Base-by-base conservation (phyloP, 2,888 invertebrate species). In the Buathra laborator region DNA sequence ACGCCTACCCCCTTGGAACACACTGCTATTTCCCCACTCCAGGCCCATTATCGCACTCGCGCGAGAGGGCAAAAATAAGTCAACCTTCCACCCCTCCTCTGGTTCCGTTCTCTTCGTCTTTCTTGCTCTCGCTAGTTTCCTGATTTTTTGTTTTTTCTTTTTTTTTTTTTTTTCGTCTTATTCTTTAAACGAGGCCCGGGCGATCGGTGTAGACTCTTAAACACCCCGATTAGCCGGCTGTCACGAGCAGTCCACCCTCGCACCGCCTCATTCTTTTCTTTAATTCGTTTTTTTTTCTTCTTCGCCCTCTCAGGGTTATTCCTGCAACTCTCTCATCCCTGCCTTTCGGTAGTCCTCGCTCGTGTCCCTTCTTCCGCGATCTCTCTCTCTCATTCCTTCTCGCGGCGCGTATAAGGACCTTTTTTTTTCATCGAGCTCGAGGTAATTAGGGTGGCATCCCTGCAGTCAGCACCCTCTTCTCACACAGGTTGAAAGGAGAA, bases 141-240 rank as follows among this genome's bases (percentile, higher is more conserved):
- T 24, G 16, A 14, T 71, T 48, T 68, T 68, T 46, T 51, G 70
- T 44, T n/a, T 1, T 24, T 56, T 6, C 14, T 9, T 56, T 14
- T 14, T 3, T 14, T 3, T 46, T 29, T 59, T 29, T 64, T 62
- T 62, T 72, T 75, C 12, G 74, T 77, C 71, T 82, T 62, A 67
- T 84, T 86, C 81, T 86, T 94, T 93, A 93, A 93, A 93, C 93
- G 92, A 93, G 91, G 91, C 91, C 93, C 90, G 86, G 90, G 91
- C 94, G 94, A 93, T 94, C 93, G 93, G 93, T 93, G 93, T 93
- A 93, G 94, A 94, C 93, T 93, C 93, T 94, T 93, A 93, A 94
- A 94, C 93, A 93, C 94, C 93, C 93, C 93, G 93, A 94, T 94
- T 94, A 94, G 93, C 94, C 92, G 91, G 93, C 93, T 94, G 93